Evolutionary conservation across 2,113 vertebrate species (phyloP), one percentile per base, ranked within the genome.

Genomic region (Cyprinodon brontotheroides): DNA sequence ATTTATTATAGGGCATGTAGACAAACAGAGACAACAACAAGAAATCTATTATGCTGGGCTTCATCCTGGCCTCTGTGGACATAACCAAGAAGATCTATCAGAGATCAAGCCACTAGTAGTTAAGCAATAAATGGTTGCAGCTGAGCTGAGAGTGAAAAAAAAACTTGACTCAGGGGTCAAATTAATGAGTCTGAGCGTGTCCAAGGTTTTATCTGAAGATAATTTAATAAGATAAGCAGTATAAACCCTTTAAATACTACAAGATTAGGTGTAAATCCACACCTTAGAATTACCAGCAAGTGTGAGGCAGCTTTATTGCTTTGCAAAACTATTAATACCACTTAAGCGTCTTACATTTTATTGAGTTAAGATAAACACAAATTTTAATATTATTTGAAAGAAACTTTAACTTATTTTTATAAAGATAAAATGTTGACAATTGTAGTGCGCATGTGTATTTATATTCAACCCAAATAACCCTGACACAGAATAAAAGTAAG

Each of bases 1-100:
- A 71, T 84, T 76, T 72, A 89, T 75, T 87, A 82, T 75, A 80
- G 71, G 61, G 70, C 77, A 80, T 76, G 75, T 62, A 69, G 79
- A 81, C 79, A 82, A 81, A 86, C 43, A 75, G 77, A 82, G 17
- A 57, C 50, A 87, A 80, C 76, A 90, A 81, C 80, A 75, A 82
- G 68, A 70, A 40, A 12, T 60, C 71, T 6, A 36, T 47, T 60
- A 38, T 68, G 84, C 74, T 69, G 57, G 62, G 47, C 65, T 72
- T 36, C 53, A 62, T 70, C 38, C 63, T 71, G 60, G 62, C 69
- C 70, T 61, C 71, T 20, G 61, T 68, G 68, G 77, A 36, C 61
- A 66, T 6, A 59, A 63, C 74, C 60, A 77, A 67, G 70, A 70
- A 72, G 77, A 77, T 65, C 9, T 2, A 47, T 38, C 38, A 29